These are phyloP conservation scores for Diorhabda elongata DNA, from an alignment of 1,140 invertebrate species.

Conservation along the genomic window DNA sequence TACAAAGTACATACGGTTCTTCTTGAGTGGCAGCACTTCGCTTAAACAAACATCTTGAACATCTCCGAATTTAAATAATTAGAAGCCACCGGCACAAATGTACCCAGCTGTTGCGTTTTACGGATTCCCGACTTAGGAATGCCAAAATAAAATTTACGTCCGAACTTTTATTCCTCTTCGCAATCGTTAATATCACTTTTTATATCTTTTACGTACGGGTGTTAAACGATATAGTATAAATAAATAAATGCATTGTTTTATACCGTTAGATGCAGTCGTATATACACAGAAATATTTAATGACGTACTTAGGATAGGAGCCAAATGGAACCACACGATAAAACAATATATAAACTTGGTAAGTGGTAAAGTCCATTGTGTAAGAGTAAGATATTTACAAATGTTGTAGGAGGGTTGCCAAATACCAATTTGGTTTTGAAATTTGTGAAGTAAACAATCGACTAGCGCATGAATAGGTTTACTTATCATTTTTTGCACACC, in stretches of 20 bases:
- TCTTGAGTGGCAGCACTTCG: conserved; percentile 27
- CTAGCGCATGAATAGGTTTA: too few relatives aligned
- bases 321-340: too few relatives aligned
- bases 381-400: too few relatives aligned
- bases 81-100: conserved; percentile 28
- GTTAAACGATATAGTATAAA: not conserved
- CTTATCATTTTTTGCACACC: too few relatives aligned
- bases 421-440: too few relatives aligned
- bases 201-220: not conserved
- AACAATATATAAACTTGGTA: too few relatives aligned
- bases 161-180: not conserved
- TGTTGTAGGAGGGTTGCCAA: too few relatives aligned
- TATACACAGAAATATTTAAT: too few relatives aligned
- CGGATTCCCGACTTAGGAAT: not conserved
- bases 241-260: not conserved
- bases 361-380: too few relatives aligned
- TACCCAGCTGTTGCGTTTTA: conserved; percentile 29
- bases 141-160: not conserved
- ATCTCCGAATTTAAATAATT: conserved; percentile 21
- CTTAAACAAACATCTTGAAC: conserved; percentile 37
- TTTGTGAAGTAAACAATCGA: too few relatives aligned
- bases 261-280: too few relatives aligned
- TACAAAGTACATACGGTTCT: not conserved
- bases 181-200: not conserved
- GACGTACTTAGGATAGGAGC: too few relatives aligned